phyloP scores from a whole-genome alignment of 1,140 invertebrate species.

The Apocrypta bakeri region DNA sequence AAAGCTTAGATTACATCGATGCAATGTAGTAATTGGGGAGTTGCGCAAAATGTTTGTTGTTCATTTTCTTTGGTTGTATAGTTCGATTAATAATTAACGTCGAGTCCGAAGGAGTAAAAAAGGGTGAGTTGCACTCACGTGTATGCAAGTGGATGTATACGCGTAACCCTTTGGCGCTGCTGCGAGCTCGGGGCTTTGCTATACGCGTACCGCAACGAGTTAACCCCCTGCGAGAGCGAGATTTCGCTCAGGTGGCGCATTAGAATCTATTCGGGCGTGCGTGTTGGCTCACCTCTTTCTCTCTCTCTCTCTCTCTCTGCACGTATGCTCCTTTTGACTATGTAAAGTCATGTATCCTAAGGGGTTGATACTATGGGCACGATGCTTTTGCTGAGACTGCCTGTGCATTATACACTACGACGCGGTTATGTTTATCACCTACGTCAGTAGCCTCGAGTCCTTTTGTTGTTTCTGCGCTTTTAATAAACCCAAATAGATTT shows the following conservation, averaged over 20 bases:
- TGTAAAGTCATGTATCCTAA: not conserved
- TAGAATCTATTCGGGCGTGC: conserved; percentile 49
- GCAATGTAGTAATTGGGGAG: no score
- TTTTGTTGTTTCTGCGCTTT: no score
- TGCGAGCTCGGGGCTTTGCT: no score
- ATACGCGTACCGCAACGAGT: not conserved
- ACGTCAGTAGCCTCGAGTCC: no score
- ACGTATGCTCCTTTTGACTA: not conserved
- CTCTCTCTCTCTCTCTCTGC: no score
- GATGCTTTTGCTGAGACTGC: not conserved
- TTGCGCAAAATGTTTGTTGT: not conserved
- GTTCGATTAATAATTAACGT: conserved; percentile 27
- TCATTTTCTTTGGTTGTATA: not conserved
- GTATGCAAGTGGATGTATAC: not conserved
- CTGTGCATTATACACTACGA: no score
- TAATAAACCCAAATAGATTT: no score
- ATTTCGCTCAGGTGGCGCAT: conserved; percentile 56
- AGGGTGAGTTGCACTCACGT: not conserved
- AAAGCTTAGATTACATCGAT: not conserved
- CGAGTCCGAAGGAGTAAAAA: no score
- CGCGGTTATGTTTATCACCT: no score
- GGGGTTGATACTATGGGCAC: no score
- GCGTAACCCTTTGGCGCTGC: not conserved
- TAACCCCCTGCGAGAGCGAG: conserved; percentile 43
- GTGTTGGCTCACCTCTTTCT: not conserved